Conservation (phyloP, 37 sponge, comb jelly and placozoan genomes). For the Chondrilla cf. caribensis region DNA sequence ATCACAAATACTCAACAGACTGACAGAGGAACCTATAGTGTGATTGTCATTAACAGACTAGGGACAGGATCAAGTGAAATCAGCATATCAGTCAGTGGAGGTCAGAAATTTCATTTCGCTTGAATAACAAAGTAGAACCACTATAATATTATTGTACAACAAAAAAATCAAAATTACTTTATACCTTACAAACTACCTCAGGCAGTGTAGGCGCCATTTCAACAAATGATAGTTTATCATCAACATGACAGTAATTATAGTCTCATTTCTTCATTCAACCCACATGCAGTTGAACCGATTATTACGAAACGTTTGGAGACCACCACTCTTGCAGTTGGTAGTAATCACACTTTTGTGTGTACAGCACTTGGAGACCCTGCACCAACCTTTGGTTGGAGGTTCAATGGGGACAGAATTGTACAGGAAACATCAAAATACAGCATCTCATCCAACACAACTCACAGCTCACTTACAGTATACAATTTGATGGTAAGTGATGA, state of each 20-base stretch:
- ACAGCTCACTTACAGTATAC: neutral
- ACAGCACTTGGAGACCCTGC: slow-evolving; percentile 4
- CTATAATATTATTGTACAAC: neutral
- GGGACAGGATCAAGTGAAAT: neutral
- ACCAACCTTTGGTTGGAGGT: neutral
- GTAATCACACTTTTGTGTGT: neutral
- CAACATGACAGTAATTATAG: no score
- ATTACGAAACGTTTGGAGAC: neutral
- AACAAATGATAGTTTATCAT: no score
- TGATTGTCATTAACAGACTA: neutral
- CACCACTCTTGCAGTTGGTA: neutral
- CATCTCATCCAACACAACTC: neutral
- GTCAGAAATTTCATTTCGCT: neutral
- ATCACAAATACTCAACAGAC: neutral
- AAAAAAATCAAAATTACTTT: neutral
- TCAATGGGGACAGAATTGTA: neutral
- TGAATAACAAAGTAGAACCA: neutral
- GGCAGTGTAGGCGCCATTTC: no score
- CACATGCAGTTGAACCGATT: neutral
- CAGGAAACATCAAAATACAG: neutral
- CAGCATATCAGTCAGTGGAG: neutral
- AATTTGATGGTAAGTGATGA: neutral
- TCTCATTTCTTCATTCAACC: no score
- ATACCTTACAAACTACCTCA: no score
- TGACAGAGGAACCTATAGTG: neutral